Conservation (phyloP, 2,113 vertebrate species). For the Gymnobelideus leadbeateri region DNA sequence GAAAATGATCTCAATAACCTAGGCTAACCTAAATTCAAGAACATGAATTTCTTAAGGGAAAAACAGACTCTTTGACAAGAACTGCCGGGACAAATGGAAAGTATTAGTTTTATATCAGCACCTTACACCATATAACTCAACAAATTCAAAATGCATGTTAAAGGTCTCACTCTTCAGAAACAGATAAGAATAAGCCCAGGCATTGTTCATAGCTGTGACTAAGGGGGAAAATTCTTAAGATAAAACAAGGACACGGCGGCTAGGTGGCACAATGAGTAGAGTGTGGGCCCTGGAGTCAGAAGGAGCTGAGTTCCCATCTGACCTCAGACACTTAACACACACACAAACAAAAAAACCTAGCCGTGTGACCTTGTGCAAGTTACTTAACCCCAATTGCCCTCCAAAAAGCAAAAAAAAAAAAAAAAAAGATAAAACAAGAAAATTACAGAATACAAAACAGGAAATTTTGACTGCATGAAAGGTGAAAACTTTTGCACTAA, state of each 20-base stretch:
- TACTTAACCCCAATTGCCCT: too few species aligned
- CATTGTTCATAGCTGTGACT: not conserved
- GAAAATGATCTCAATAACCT: not conserved
- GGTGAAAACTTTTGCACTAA: not conserved
- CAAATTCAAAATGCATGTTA: not conserved
- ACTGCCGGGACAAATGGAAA: not conserved
- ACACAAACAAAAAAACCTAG: too few species aligned
- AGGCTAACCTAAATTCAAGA: not conserved
- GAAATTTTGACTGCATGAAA: not conserved
- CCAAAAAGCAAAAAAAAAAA: too few species aligned
- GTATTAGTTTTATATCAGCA: not conserved
- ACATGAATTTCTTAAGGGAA: not conserved
- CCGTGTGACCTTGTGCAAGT: too few species aligned
- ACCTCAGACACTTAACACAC: too few species aligned
- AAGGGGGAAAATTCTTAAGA: not conserved
- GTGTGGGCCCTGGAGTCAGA: too few species aligned
- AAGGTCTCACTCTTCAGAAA: not conserved
- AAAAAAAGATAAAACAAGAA: too few species aligned
- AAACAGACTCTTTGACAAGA: not conserved
- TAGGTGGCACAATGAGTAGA: too few species aligned
- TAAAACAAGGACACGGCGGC: too few species aligned
- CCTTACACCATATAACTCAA: not conserved
- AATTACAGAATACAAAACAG: not conserved
- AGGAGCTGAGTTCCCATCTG: too few species aligned
- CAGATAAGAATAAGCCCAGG: not conserved